Conservation (phyloP, 2,113 vertebrate species). For the Halichoeres trimaculatus region DNA sequence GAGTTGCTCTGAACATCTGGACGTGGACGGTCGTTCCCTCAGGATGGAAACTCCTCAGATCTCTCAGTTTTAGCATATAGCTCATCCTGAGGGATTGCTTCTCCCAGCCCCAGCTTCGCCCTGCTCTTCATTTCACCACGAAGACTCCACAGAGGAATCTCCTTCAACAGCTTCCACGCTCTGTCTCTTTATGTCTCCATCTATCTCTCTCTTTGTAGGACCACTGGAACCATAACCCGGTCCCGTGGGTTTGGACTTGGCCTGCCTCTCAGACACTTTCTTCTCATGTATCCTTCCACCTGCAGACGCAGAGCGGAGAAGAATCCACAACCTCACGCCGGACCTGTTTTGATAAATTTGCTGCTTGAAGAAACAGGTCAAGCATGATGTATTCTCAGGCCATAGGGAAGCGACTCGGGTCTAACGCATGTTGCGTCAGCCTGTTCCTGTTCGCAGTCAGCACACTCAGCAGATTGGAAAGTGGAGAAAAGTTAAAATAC, state of each 20-base stretch:
- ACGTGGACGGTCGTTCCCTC: constrained; percentile 58
- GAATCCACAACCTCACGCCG: not conserved
- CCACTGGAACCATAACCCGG: not conserved
- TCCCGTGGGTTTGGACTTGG: constrained; percentile 14
- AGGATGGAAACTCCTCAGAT: constrained; percentile 53
- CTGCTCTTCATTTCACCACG: constrained; percentile 33
- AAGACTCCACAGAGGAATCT: constrained; percentile 37
- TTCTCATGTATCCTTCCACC: constrained; percentile 14
- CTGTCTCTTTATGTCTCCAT: constrained; percentile 39
- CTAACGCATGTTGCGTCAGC: not conserved
- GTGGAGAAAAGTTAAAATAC: not conserved
- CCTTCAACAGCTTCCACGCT: constrained; percentile 21
- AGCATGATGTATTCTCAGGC: constrained; percentile 14
- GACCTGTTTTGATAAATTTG: constrained; percentile 21
- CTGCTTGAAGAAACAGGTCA: constrained; percentile 26
- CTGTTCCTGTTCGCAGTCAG: not conserved
- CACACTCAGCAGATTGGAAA: not conserved
- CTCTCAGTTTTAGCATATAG: constrained; percentile 47
- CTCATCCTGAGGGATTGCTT: constrained; percentile 37
- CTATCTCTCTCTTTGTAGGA: constrained; percentile 28
- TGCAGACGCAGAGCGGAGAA: constrained; percentile 3
- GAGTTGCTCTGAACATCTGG: constrained; percentile 65
- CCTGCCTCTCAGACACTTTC: constrained; percentile 2
- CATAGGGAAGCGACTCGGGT: not conserved
- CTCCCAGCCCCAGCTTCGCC: constrained; percentile 13